These are phyloP conservation scores for Agriotes lineatus DNA, from an alignment of 2,888 invertebrate species.

Conservation along the genomic window DNA sequence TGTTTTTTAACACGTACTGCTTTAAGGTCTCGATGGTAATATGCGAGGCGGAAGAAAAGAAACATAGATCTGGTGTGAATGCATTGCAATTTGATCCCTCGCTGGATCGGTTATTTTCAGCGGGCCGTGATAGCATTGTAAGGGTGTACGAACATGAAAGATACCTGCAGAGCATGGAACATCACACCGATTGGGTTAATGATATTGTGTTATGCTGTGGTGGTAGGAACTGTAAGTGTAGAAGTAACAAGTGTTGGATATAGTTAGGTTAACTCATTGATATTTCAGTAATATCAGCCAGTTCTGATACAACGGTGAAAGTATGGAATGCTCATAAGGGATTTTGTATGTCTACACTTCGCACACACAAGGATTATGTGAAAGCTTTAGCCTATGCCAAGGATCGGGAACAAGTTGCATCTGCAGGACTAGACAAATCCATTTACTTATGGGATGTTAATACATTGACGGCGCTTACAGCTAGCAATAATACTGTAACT, in stretches of 20 bases:
- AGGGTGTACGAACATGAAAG: constrained; percentile 90
- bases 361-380: constrained; percentile 99
- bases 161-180: constrained; percentile 97
- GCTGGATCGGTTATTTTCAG: constrained; percentile 91
- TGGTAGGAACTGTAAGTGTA: constrained; percentile 87
- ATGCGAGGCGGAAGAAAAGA: constrained; percentile 93
- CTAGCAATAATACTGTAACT: constrained; percentile 98
- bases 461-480: constrained; percentile 95
- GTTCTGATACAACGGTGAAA: constrained; percentile 99
- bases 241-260: neutral
- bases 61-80: constrained; percentile 96
- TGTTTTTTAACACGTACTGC: neutral
- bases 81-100: constrained; percentile 93
- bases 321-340: constrained; percentile 99
- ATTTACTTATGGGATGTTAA: constrained; percentile 99
- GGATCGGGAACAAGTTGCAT: constrained; percentile 95
- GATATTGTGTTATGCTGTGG: constrained; percentile 98
- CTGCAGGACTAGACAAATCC: constrained; percentile 95
- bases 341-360: constrained; percentile 97
- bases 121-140: constrained; percentile 97
- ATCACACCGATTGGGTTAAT: constrained; percentile 99
- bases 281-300: constrained; percentile 93
- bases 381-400: constrained; percentile 97
- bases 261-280: neutral
- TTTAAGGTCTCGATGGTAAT: constrained; percentile 97